Evolutionary conservation across 2,113 vertebrate species (phyloP), one percentile per base, ranked within the genome.

Genomic region (Coptodon rendalli): DNA sequence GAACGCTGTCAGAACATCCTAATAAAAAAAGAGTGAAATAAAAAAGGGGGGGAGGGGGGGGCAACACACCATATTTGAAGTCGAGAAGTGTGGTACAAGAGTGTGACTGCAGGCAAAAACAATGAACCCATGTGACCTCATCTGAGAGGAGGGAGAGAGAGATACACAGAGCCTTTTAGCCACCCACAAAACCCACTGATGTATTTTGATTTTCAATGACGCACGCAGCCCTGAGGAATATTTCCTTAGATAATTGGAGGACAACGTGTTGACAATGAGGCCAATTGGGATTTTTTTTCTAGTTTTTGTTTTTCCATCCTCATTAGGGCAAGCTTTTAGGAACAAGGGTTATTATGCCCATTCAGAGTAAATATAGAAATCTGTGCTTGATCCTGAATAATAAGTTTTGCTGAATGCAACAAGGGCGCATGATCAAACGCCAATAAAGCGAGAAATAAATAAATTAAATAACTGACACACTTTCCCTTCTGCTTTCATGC

Each of bases 251-350:
- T 85, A 91, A 92, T 89, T 89, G 78, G 73, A 45, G 8, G 45
- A 80, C 88, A 90, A 83, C 84, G 83, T 85, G 87, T 61, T 76
- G 48, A 93, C 91, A 87, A 92, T 84, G 83, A 90, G 79, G 79
- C 79, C 83, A 82, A 78, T 45, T 66, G 17, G 31, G 61, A 10
- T 59, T 68, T 29, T 68, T 53, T 57, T 57, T 68, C 16, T 43
- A 22, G n/a, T 38, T 54, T 86, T 63, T 80, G 31, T 56, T 81
- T 22, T 48, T 24, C 80, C 56, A 80, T 57, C 66, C 87, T 93
- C 87, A 90, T 93, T 93, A 93, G 71, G 5, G 5, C 52, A 9
- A 59, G 52, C 36, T 48, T 87, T 78, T 12, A 80, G 54, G 56
- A 11, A 88, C 86, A 73, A 63, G 82, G 45, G 9, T 84, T n/a